Base-by-base conservation (phyloP, 2,888 invertebrate genomes). In the Odontocerum albicorne region DNA sequence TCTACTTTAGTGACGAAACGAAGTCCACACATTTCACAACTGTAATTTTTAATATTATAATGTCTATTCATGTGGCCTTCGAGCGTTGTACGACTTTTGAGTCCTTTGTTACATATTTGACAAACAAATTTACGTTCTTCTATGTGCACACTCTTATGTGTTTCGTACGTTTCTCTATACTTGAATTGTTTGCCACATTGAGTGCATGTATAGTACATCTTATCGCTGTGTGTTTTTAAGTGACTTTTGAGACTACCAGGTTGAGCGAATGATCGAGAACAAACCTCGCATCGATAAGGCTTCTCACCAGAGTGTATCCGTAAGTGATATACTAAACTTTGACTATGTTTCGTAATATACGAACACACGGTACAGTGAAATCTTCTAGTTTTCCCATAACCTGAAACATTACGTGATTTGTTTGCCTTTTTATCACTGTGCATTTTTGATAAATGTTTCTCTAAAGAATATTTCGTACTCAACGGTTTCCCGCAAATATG, bases 161-260 rank as follows among this genome's bases (percentile, higher is more conserved):
- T 73, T 63, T 74, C 75, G 40, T 77, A 65, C 45, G 74, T 66
- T 62, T 71, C 74, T 35, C 73, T 69, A 65, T 75, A 74, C 66
- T 77, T 77, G 58, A 78, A 78, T 65, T 77, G 77, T 63, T 74
- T 77, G 0, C 77, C 77, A 68, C 77, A 77, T 27, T 66, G 62
- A 3, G 72, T 65, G 62, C 77, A 78, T 7, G 73, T 75, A 49
- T 68, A 76, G 59, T 69, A 72, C 55, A 70, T 72, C 20, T 64
- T 65, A 36, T 65, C 62, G 60, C 72, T 77, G 52, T 78, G 77
- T 12, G 67, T 74, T 64, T 76, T 77, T 33, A 65, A 66, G 64
- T 78, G 78, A 31, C 76, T 72, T 47, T 70, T 64, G 3, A 78
- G 68, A 54, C 74, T 74, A 1, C 76, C 71, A 1, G 72, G 69